Conservation (phyloP, 1,140 invertebrate species). For the Papilio polytes region DNA sequence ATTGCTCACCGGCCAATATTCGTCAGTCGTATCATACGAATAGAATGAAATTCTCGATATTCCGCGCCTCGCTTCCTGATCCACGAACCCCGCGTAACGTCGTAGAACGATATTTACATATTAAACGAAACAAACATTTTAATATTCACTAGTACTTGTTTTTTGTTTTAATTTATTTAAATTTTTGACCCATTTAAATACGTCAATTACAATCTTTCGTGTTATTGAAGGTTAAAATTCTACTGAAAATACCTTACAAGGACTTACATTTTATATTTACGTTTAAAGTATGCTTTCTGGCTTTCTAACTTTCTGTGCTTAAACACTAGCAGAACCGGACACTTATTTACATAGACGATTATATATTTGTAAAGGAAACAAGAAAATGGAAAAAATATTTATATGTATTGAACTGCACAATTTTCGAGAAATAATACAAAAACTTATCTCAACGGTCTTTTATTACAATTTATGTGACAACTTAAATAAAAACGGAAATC, state of each 20-base stretch:
- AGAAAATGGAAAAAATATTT: background rate
- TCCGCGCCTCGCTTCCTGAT: slow-evolving; percentile 22
- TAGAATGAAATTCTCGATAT: slow-evolving; percentile 22
- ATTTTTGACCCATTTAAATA: background rate
- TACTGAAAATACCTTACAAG: no score
- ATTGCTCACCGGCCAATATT: background rate
- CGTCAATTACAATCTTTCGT: background rate
- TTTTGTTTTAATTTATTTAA: background rate
- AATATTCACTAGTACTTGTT: background rate
- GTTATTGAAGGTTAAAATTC: background rate
- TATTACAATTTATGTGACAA: background rate
- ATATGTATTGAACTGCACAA: background rate
- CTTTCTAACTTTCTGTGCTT: no score
- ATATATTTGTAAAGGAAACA: background rate
- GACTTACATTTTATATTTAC: no score
- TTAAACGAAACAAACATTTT: slow-evolving; percentile 17
- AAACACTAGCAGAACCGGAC: no score
- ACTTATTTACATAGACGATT: no score
- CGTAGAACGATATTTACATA: background rate
- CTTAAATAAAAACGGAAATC: background rate
- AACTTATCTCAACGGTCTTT: no score
- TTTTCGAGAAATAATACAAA: no score
- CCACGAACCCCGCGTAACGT: background rate
- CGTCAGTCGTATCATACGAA: background rate
- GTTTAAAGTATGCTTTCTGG: no score